Evolutionary conservation across 2,888 invertebrate species (phyloP).

Genomic region (Pemphredon lugubris): DNA sequence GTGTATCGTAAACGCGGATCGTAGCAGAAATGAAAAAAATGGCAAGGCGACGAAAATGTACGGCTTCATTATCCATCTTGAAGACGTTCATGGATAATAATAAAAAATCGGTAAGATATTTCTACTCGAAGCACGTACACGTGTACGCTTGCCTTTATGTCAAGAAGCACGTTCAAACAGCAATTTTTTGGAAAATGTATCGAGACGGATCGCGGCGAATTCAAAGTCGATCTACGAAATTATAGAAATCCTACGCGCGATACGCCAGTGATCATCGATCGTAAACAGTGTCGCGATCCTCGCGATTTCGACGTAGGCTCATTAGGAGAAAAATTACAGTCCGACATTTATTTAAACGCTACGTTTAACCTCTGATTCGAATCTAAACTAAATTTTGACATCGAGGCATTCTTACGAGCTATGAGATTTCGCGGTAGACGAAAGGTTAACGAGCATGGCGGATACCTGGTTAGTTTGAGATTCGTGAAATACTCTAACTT

Average conservation of each 20-base stretch:
- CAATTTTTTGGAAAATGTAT: too few species aligned
- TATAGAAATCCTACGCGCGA: too few species aligned
- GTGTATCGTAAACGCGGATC: not conserved
- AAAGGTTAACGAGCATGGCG: constrained; percentile 37
- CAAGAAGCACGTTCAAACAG: too few species aligned
- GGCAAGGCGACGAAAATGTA: constrained; percentile 59
- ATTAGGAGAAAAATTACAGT: not conserved
- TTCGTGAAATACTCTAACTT: not conserved
- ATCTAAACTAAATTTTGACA: too few species aligned
- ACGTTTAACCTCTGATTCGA: too few species aligned
- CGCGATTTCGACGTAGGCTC: not conserved
- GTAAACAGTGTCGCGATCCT: too few species aligned
- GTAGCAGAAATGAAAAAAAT: constrained; percentile 23
- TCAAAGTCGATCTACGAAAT: too few species aligned
- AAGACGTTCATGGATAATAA: constrained; percentile 54
- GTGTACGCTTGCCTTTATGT: too few species aligned
- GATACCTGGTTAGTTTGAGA: constrained; percentile 53
- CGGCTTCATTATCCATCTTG: constrained; percentile 47
- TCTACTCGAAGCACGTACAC: not conserved
- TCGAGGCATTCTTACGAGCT: constrained; percentile 4
- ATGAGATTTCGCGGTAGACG: constrained; percentile 60
- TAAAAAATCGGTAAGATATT: constrained; percentile 66
- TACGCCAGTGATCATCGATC: too few species aligned
- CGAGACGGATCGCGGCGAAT: too few species aligned
- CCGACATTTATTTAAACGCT: too few species aligned